phyloP scores from a whole-genome alignment of 2,797 vertebrate species.

The Oreonectes daqikongensis region DNA sequence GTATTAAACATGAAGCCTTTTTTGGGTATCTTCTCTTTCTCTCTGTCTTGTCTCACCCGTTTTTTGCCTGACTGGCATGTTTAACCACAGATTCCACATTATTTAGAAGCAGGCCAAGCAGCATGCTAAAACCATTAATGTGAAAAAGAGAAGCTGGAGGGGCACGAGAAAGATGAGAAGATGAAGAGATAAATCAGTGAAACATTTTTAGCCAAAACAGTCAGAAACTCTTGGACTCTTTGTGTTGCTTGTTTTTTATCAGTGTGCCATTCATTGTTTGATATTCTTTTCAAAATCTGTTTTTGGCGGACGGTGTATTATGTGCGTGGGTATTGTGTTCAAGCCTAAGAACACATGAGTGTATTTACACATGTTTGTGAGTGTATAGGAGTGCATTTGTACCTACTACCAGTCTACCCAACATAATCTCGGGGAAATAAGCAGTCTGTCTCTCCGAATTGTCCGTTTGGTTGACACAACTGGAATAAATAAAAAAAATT shows the following conservation, averaged over 20 bases:
- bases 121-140: conserved; percentile 69
- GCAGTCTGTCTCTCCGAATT: background rate
- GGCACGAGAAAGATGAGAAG: conserved; percentile 21
- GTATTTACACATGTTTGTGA: background rate
- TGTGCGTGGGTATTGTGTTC: background rate
- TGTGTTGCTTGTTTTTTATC: conserved; percentile 18
- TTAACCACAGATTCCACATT: conserved; percentile 43
- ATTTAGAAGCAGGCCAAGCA: conserved; percentile 42
- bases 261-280: conserved; percentile 10
- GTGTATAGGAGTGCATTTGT: background rate
- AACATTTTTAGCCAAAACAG: conserved; percentile 21
- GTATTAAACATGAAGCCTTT: conserved; percentile 13
- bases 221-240: conserved; percentile 1
- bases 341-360: background rate
- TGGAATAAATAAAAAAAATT: background rate
- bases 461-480: background rate
- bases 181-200: conserved; percentile 14
- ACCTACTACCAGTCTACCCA: background rate
- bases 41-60: background rate
- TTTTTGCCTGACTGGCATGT: conserved; percentile 43
- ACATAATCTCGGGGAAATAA: background rate
- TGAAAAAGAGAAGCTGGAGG: conserved; percentile 15
- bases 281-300: conserved; percentile 2
- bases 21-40: conserved; percentile 8
- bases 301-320: background rate